Conservation (phyloP, 1,140 invertebrate species). For the Procambarus clarkii region DNA sequence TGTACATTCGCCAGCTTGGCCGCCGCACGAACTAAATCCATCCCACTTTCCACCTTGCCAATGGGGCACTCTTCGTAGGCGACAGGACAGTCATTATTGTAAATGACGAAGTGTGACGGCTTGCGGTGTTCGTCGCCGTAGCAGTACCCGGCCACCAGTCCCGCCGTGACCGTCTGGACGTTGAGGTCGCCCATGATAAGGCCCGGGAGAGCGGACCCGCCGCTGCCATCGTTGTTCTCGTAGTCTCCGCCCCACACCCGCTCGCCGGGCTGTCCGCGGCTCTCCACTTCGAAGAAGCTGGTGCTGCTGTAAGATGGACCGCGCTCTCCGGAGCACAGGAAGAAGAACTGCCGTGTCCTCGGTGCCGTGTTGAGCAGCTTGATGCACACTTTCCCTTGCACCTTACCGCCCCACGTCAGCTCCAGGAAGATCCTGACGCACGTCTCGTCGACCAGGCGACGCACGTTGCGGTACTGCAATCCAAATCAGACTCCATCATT, state of each 20-base stretch:
- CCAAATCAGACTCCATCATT: too few species aligned
- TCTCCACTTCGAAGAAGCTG: constrained; percentile 34
- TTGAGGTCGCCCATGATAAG: constrained; percentile 35
- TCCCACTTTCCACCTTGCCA: constrained; percentile 35
- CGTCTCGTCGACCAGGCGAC: constrained; percentile 32
- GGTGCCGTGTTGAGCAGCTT: constrained; percentile 28
- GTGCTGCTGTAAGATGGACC: constrained; percentile 54
- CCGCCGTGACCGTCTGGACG: constrained; percentile 33
- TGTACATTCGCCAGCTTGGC: constrained; percentile 19
- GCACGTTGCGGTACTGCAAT: constrained; percentile 44
- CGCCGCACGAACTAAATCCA: constrained; percentile 23
- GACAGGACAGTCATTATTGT: constrained; percentile 37
- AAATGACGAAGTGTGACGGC: constrained; percentile 50
- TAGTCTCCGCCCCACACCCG: constrained; percentile 61
- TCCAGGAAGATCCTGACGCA: constrained; percentile 37
- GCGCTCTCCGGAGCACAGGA: constrained; percentile 46
- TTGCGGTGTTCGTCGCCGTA: constrained; percentile 44
- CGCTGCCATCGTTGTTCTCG: constrained; percentile 42
- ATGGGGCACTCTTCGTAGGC: constrained; percentile 53
- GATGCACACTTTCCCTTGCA: constrained; percentile 29
- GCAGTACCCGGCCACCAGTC: constrained; percentile 56
- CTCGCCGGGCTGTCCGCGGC: constrained; percentile 39
- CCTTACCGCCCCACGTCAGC: constrained; percentile 34
- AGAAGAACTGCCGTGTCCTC: constrained; percentile 44
- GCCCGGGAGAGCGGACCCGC: constrained; percentile 42